Evolutionary conservation across 2,113 vertebrate species (phyloP), one percentile per base, ranked within the genome.

Genomic region (Zosterops hypoxanthus): DNA sequence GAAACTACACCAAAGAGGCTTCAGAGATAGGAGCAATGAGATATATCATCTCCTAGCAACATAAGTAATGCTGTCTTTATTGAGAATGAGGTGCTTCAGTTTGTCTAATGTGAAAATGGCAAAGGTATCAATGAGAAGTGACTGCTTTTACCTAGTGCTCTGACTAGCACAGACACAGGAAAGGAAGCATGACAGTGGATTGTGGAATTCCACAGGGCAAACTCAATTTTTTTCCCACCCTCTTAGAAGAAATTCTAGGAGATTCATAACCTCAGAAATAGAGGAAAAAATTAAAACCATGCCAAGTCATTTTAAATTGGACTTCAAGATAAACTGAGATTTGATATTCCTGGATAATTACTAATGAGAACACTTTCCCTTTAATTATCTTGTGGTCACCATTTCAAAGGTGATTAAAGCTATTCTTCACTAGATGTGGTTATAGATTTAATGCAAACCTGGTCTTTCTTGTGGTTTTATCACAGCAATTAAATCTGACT

Each of bases 391-490:
- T 98, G 98, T 98, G 99, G 98, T 98, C 98, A 98, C 98, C 98
- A 98, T 98, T 99, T 98, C 98, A 98, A 98, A 98, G 98, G 98
- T 98, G 98, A 99, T 98, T 98, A 98, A 99, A 99, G 98, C 97
- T 97, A 98, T 99, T 98, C 98, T 99, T 96, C 95, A 92, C 95
- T 97, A 98, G 98, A 98, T 99, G 98, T 98, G 98, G 98, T 98
- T 98, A 97, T 98, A 98, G 98, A 98, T 99, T 98, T 99, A 99
- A 98, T 98, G 98, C 98, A 98, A 98, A 99, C 99, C 98, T 99
- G 98, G 98, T 98, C 98, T 99, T 99, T 99, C 98, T 99, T 99
- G 99, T 99, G 99, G 99, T 99, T 98, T 98, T 98, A 98, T 98
- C 98, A 91, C 97, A 98, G 98, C 99, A 99, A 99, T 99, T 99